phyloP scores from a whole-genome alignment of 2,113 vertebrate species.

The Cottus gobio region DNA sequence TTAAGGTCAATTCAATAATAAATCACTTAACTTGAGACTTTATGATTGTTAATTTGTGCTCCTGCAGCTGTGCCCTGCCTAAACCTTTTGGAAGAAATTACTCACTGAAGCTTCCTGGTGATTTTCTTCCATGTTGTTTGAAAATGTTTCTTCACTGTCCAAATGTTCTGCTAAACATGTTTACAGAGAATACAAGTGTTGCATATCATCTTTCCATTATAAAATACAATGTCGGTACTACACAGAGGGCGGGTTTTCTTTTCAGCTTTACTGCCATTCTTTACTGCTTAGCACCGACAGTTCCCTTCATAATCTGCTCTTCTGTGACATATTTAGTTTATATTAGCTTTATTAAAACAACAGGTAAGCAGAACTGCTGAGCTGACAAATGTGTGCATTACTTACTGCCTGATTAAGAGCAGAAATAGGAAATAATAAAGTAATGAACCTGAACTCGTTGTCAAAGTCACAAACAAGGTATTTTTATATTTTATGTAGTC shows the following conservation, averaged over 20 bases:
- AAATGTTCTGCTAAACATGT: neutral
- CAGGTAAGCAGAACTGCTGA: neutral
- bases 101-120: neutral
- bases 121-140: neutral
- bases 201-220: neutral
- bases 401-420: neutral
- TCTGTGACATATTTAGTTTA: neutral
- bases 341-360: neutral
- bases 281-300: neutral
- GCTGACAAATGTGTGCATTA: neutral
- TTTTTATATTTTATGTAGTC: neutral
- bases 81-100: neutral
- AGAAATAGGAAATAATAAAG: neutral
- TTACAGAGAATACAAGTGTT: neutral
- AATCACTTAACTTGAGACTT: neutral
- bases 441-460: neutral
- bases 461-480: neutral
- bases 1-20: conserved; percentile 19
- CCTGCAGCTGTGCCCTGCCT: neutral
- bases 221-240: neutral
- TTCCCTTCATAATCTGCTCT: neutral
- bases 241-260: neutral
- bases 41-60: neutral
- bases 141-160: neutral
- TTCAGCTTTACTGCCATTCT: neutral